Percentiles rank a stretch among this genome's conserved stretches.
phyloP scores from a whole-genome alignment of 2,888 invertebrate genomes.

The Lithophane ornitopus region DNA sequence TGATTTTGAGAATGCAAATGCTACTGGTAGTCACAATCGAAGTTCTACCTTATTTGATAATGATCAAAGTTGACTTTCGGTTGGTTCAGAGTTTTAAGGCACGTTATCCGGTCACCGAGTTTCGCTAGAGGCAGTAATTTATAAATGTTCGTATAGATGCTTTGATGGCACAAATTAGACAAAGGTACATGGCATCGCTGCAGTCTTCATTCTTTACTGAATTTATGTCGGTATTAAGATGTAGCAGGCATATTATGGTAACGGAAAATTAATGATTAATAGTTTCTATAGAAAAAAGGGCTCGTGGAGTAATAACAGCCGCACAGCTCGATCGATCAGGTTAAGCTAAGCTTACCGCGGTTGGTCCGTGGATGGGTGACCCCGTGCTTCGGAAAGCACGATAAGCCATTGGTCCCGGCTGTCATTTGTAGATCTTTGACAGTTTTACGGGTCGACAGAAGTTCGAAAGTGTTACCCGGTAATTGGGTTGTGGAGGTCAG shows the following conservation, averaged over 20 bases:
- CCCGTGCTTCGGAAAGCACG: too few species aligned
- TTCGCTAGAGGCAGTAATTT: constrained; percentile 86
- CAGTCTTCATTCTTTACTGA: constrained; percentile 81
- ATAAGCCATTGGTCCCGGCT: too few species aligned
- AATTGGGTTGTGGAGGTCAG: too few species aligned
- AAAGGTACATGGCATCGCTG: constrained; percentile 81
- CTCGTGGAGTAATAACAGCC: too few species aligned
- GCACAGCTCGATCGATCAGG: too few species aligned
- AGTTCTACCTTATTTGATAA: constrained; percentile 57
- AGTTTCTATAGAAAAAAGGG: constrained; percentile 2
- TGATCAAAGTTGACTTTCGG: constrained; percentile 59
- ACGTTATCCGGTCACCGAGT: constrained; percentile 86
- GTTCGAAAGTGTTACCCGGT: too few species aligned
- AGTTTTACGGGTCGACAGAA: too few species aligned
- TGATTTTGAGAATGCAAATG: constrained; percentile 88
- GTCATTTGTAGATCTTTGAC: too few species aligned
- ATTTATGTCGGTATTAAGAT: constrained; percentile 69
- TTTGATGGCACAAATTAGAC: constrained; percentile 86
- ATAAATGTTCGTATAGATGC: constrained; percentile 84
- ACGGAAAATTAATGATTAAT: constrained; percentile 49
- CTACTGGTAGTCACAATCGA: constrained; percentile 44
- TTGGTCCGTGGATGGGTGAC: too few species aligned
- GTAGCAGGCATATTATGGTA: constrained; percentile 59
- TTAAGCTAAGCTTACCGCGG: too few species aligned
- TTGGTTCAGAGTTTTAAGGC: constrained; percentile 62